These are phyloP conservation scores for Dolichomitus sp. DNA, from an alignment of 2,888 invertebrate genomes.

Conservation along the genomic window DNA sequence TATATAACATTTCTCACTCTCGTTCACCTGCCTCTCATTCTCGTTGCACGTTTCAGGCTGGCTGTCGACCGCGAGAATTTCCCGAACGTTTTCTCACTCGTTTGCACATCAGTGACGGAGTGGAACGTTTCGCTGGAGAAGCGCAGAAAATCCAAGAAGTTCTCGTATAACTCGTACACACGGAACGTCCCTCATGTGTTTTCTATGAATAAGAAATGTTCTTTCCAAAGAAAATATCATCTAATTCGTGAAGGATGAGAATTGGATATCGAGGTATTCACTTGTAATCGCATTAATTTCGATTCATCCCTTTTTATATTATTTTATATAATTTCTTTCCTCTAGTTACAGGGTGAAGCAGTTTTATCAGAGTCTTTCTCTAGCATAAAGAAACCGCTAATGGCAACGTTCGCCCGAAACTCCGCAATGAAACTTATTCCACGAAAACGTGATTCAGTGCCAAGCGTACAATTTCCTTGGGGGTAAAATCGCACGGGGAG, in stretches of 20 bases:
- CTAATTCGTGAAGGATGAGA: conserved; percentile 1
- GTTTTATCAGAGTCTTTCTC: not conserved
- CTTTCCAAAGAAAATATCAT: conserved; percentile 1
- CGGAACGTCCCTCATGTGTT: not conserved
- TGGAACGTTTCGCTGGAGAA: not conserved
- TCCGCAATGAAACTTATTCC: conserved; percentile 38
- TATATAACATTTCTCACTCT: conserved; percentile 21
- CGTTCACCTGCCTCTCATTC: conserved; percentile 2
- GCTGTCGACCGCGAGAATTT: conserved; percentile 16
- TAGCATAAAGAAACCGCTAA: conserved; percentile 62
- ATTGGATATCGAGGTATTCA: conserved; percentile 2
- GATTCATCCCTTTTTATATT: not conserved
- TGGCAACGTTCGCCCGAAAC: conserved; percentile 61
- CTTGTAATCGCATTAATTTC: conserved; percentile 11
- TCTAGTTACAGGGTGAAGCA: not conserved
- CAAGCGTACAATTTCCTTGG: conserved; percentile 46
- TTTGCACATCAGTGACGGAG: conserved; percentile 31
- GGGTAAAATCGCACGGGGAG: conserved; percentile 18
- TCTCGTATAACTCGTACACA: not conserved
- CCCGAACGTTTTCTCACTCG: conserved; percentile 35
- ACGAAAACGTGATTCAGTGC: conserved; percentile 50
- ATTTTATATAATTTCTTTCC: too few relatives aligned
- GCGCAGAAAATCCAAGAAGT: conserved; percentile 4
- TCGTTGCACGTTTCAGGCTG: conserved; percentile 3
- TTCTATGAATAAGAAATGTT: conserved; percentile 31